A percentile compares a stretch with the other conserved stretches of the same genome.
Evolutionary conservation across 2,113 vertebrate species (phyloP).

Genomic region (Rhizomys pruinosus): DNA sequence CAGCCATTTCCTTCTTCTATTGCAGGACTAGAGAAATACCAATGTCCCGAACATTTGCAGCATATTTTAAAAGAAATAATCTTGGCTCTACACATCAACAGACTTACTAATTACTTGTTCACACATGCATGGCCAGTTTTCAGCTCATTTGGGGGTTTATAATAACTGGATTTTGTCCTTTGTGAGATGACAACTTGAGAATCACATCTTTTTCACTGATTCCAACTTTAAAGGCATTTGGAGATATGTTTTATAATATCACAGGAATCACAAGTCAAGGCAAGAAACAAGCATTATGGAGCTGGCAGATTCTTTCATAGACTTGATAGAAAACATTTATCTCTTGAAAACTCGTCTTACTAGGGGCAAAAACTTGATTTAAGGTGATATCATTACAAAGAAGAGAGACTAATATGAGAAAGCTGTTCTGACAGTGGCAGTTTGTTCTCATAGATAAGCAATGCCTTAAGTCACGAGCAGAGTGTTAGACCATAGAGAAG

Average conservation of each 20-base stretch:
- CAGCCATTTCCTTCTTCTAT: neutral
- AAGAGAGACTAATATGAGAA: neutral
- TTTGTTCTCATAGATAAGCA: constrained; percentile 4
- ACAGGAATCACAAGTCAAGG: neutral
- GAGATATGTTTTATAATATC: constrained; percentile 50
- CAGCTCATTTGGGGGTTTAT: constrained; percentile 36
- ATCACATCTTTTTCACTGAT: neutral
- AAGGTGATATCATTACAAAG: neutral
- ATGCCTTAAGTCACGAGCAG: neutral
- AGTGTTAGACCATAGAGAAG: neutral
- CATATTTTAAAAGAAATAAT: constrained; percentile 45
- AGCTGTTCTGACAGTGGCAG: neutral
- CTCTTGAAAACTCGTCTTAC: neutral
- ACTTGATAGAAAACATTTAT: constrained; percentile 13
- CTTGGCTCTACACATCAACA: constrained; percentile 43
- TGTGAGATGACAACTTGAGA: constrained; percentile 32
- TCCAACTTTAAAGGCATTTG: constrained; percentile 46
- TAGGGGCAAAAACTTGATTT: constrained; percentile 8
- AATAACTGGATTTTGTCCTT: constrained; percentile 47
- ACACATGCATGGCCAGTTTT: constrained; percentile 36
- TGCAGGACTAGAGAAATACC: neutral
- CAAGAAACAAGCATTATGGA: neutral
- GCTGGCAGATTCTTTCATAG: constrained; percentile 28
- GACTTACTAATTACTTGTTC: constrained; percentile 53
- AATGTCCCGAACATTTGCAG: constrained; percentile 22